Base-by-base conservation (phyloP, 2,797 vertebrate species). In the Iguana delicatissima region DNA sequence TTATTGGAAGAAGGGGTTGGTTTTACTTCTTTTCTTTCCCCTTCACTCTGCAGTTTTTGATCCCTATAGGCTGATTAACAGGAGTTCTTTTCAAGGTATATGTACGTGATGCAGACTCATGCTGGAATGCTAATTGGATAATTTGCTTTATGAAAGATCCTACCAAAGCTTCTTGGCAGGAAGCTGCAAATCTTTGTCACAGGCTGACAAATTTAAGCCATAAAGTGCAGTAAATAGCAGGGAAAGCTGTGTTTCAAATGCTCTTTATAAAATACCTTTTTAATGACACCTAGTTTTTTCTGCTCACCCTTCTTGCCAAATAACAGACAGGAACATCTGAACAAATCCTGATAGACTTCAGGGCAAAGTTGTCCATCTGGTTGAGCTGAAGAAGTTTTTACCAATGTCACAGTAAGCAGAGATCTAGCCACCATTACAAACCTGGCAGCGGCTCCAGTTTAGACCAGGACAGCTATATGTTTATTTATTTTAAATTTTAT, bases 61-160 rank as follows among this genome's bases (percentile, higher is more conserved):
- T 46, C 42, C 42, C 42, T 46, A 46, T n/a, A 73, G 52, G 10
- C 7, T 52, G 52, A 52, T 52, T 52, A 52, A 52, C 52, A 52
- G 52, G 52, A 52, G 52, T 16, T 50, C 32, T 87, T 46, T 46
- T 46, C 42, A 46, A 46, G 42, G 42, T 46, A 4, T 46, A 46
- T 46, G 42, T 46, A 46, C 4, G 20, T 64, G 18, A 69, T 46
- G 26, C 59, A 80, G 7, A 24, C 14, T 0, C 0, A 2, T 73
- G 80, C 88, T 85, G 67, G 59, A 82, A 69, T 80, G 32, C 7
- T 14, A 50, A 20, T 73, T 32, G 77, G 88, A 32, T 50, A 69
- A 9, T 62, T 90, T 1, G 1, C n/a, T 52, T 93, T 91, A 72
- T 93, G 85, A 62, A 64, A 32, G 46, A 35, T 64, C 32, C 90